These are phyloP conservation scores for Coleophora deauratella DNA, from an alignment of 2,888 invertebrate genomes.

Conservation along the genomic window DNA sequence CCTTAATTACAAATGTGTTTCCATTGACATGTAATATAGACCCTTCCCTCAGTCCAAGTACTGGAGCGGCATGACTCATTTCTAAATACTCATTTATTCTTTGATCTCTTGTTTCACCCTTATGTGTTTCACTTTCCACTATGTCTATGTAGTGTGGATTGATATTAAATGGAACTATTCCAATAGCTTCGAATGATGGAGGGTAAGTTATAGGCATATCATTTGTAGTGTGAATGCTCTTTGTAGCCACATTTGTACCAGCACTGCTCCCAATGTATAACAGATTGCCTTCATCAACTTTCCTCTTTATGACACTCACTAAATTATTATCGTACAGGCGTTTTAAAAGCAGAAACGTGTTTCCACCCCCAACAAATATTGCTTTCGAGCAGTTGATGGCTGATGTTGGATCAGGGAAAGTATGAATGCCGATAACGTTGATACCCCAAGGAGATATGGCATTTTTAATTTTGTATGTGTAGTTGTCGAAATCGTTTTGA, in stretches of 20 bases:
- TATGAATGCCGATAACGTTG: conserved; percentile 79
- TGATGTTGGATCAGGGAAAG: conserved; percentile 63
- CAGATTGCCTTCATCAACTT: conserved; percentile 76
- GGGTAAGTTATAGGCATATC: conserved; percentile 92
- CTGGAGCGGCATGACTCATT: conserved; percentile 72
- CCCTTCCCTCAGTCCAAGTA: conserved; percentile 84
- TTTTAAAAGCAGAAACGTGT: conserved; percentile 84
- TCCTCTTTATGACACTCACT: conserved; percentile 75
- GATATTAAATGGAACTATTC: conserved; percentile 86
- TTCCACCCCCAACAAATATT: conserved; percentile 87
- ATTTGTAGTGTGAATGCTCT: conserved; percentile 87
- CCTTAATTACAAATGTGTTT: conserved; percentile 73
- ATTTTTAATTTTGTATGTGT: conserved; percentile 74
- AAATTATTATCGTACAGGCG: conserved; percentile 79
- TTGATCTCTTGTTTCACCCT: conserved; percentile 86
- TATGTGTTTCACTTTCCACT: conserved; percentile 76
- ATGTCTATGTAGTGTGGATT: conserved; percentile 88
- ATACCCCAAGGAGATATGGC: conserved; percentile 79
- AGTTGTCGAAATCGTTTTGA: conserved; percentile 76
- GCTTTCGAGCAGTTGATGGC: conserved; percentile 78
- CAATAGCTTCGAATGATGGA: conserved; percentile 80
- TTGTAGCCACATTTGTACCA: conserved; percentile 88
- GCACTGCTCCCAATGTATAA: conserved; percentile 87
- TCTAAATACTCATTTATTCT: conserved; percentile 80
- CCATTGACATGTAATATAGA: conserved; percentile 77